These are phyloP conservation scores for Lanius collurio DNA, from an alignment of 2,113 vertebrate genomes.

Conservation along the genomic window DNA sequence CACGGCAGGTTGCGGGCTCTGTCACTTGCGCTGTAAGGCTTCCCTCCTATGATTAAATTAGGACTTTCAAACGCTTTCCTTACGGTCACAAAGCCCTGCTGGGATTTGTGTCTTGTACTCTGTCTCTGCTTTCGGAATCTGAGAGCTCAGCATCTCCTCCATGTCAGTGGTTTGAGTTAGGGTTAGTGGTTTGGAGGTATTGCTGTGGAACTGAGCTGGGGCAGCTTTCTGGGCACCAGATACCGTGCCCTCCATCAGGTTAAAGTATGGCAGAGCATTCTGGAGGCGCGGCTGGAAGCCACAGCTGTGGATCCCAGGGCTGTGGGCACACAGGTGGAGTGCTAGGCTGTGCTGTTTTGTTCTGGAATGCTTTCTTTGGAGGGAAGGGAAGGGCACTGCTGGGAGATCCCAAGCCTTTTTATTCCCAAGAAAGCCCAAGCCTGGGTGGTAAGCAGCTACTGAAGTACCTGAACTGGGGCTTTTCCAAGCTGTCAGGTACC, in stretches of 20 bases:
- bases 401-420: neutral
- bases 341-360: neutral
- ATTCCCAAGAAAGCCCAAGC: neutral
- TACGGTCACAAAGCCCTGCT: neutral
- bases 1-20: neutral
- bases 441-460: neutral
- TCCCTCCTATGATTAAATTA: neutral
- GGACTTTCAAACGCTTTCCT: neutral
- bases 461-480: rapidly evolving
- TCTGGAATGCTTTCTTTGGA: neutral
- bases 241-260: rapidly evolving
- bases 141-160: neutral
- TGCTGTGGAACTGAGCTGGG: neutral
- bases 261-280: rapidly evolving
- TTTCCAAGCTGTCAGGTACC: neutral
- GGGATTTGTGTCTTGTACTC: too few species aligned
- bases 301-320: rapidly evolving
- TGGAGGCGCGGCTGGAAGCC: neutral
- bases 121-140: rapidly evolving
- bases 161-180: rapidly evolving
- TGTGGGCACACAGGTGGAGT: rapidly evolving
- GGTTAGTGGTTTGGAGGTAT: neutral
- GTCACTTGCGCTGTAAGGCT: neutral
- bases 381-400: neutral
- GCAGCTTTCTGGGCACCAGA: neutral